Percentiles rank a stretch among this genome's conserved stretches.
phyloP scores from a whole-genome alignment of 2,113 vertebrate species.

The Polyodon spathula region DNA sequence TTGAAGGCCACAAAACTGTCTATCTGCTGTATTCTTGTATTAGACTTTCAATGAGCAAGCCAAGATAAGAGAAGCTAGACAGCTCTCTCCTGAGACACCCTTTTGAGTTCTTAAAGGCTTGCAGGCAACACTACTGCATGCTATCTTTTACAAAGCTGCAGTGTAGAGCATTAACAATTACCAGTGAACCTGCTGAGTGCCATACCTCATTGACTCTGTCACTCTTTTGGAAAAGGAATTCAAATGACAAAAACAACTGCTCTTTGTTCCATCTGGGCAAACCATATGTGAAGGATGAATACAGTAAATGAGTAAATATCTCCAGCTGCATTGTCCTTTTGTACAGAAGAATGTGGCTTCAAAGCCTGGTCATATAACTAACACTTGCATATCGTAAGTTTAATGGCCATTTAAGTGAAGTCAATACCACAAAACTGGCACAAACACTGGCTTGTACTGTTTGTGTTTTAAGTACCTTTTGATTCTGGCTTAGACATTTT shows the following conservation, averaged over 20 bases:
- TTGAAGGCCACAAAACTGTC: not conserved
- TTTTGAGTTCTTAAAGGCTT: not conserved
- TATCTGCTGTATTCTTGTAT: not conserved
- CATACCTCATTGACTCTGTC: not conserved
- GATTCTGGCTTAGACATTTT: constrained; percentile 58
- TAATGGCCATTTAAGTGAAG: too few relatives aligned
- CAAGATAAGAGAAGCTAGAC: not conserved
- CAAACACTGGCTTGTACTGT: too few relatives aligned
- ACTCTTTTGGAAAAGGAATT: not conserved
- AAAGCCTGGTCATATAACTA: too few relatives aligned
- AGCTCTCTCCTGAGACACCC: not conserved
- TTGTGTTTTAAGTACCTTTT: constrained; percentile 67
- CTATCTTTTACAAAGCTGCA: not conserved
- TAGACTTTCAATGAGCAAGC: not conserved
- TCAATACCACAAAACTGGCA: too few relatives aligned
- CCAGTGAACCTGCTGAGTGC: not conserved
- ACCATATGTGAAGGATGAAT: too few relatives aligned
- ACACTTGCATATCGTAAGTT: too few relatives aligned
- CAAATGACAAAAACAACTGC: not conserved
- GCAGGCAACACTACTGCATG: not conserved
- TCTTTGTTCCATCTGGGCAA: too few relatives aligned
- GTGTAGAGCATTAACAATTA: constrained; percentile 8
- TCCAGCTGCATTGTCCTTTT: too few relatives aligned
- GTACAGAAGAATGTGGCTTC: too few relatives aligned
- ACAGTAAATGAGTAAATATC: too few relatives aligned